Conservation (phyloP, 1,140 invertebrate species). For the Nylanderia fulva region DNA sequence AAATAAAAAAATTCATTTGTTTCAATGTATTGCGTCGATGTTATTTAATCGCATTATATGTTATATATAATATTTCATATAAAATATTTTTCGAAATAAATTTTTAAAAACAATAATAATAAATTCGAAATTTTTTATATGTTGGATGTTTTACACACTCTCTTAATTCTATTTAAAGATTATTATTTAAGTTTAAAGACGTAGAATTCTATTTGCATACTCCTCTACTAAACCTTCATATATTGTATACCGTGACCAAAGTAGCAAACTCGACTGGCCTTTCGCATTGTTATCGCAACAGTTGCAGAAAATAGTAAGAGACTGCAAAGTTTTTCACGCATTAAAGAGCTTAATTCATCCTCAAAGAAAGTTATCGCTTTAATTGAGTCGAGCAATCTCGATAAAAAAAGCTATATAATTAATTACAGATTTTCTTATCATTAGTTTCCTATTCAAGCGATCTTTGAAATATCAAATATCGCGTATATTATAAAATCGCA, state of each 20-base stretch:
- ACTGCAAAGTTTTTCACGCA: neutral
- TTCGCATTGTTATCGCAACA: slow-evolving; percentile 40
- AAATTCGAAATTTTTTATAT: slow-evolving; percentile 2
- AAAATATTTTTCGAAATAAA: neutral
- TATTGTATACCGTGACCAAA: slow-evolving; percentile 37
- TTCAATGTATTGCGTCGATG: too few relatives aligned
- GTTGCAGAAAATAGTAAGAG: neutral
- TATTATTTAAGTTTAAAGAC: neutral
- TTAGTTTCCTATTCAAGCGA: neutral
- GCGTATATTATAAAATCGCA: neutral
- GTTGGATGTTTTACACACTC: neutral
- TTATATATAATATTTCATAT: too few relatives aligned
- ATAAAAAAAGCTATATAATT: neutral
- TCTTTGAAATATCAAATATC: neutral
- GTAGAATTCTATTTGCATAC: slow-evolving; percentile 30
- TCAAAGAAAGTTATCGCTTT: neutral
- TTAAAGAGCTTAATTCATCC: neutral
- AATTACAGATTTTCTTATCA: neutral
- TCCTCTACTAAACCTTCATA: neutral
- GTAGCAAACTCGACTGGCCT: slow-evolving; percentile 22
- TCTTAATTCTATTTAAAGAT: neutral
- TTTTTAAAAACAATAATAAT: neutral
- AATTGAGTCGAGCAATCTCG: neutral
- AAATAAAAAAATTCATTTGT: neutral
- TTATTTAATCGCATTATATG: too few relatives aligned